These are phyloP conservation scores for Scatophagus argus DNA, from an alignment of 2,113 vertebrate species.

Conservation along the genomic window DNA sequence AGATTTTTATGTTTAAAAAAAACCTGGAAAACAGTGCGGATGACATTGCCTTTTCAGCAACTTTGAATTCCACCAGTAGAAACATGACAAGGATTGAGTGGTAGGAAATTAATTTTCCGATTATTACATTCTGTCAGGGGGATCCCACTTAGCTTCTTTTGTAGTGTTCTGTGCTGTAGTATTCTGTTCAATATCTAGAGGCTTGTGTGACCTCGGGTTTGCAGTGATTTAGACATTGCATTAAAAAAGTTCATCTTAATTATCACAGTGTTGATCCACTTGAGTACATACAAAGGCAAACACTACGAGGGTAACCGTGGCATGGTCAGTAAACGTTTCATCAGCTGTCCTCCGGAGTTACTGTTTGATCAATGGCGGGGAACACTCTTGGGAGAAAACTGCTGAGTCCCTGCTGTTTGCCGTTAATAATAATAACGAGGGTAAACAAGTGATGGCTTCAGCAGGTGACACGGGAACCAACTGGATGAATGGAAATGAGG, in stretches of 20 bases:
- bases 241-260: neutral
- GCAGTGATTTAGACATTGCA: neutral
- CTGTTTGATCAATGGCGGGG: conserved; percentile 25
- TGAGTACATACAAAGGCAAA: neutral
- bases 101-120: neutral
- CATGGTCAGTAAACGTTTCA: conserved; percentile 8
- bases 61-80: too few species aligned
- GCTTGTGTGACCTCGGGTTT: neutral
- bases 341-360: conserved; percentile 3
- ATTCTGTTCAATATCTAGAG: neutral
- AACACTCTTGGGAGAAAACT: conserved; percentile 18
- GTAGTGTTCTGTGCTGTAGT: too few species aligned
- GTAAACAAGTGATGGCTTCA: neutral
- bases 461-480: neutral
- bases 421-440: conserved; percentile 32
- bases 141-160: neutral
- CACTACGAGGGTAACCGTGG: neutral
- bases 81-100: too few species aligned
- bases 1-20: too few species aligned
- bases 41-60: too few species aligned
- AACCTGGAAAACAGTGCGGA: too few species aligned
- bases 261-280: neutral
- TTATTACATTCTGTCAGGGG: neutral
- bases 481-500: neutral
- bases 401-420: conserved; percentile 22